phyloP scores from a whole-genome alignment of 30 jellyfish, hydroid and myxozoan species.

The Catostylus mosaicus region DNA sequence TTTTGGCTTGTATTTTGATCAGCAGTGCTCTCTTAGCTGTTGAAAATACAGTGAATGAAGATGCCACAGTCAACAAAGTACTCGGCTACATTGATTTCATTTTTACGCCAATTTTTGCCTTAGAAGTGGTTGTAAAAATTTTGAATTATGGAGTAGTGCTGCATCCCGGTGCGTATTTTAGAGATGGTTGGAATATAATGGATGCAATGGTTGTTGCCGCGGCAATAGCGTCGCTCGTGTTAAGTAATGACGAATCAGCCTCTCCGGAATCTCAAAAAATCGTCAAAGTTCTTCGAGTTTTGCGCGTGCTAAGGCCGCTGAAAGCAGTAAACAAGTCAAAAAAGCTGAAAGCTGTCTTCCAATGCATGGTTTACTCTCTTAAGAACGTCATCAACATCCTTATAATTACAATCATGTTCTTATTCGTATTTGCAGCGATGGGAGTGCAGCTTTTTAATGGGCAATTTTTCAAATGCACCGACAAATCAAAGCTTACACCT shows the following conservation, averaged over 20 bases:
- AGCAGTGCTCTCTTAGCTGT: constrained; percentile 89
- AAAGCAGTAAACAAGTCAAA: constrained; percentile 71
- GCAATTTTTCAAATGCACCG: constrained; percentile 69
- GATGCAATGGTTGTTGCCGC: constrained; percentile 83
- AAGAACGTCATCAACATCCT: constrained; percentile 76
- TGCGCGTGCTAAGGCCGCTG: constrained; percentile 65
- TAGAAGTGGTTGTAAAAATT: constrained; percentile 76
- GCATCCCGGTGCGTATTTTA: constrained; percentile 87
- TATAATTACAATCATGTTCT: constrained; percentile 65
- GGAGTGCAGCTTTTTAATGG: constrained; percentile 86
- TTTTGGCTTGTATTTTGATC: constrained; percentile 66
- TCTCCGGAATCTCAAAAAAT: constrained; percentile 66
- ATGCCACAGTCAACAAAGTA: constrained; percentile 71
- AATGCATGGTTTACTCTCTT: constrained; percentile 79
- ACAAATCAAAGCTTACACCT: constrained; percentile 66
- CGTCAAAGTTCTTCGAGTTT: constrained; percentile 68
- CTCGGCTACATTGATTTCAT: constrained; percentile 62
- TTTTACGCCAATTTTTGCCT: constrained; percentile 78
- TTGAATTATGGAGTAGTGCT: constrained; percentile 72
- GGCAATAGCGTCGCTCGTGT: constrained; percentile 75
- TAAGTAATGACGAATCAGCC: constrained; percentile 64
- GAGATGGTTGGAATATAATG: constrained; percentile 87
- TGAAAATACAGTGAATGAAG: constrained; percentile 80
- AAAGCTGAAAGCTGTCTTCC: constrained; percentile 78
- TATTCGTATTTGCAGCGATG: constrained; percentile 76